These are phyloP conservation scores for Reticulitermes speratus DNA, from an alignment of 1,140 invertebrate species.

Conservation along the genomic window DNA sequence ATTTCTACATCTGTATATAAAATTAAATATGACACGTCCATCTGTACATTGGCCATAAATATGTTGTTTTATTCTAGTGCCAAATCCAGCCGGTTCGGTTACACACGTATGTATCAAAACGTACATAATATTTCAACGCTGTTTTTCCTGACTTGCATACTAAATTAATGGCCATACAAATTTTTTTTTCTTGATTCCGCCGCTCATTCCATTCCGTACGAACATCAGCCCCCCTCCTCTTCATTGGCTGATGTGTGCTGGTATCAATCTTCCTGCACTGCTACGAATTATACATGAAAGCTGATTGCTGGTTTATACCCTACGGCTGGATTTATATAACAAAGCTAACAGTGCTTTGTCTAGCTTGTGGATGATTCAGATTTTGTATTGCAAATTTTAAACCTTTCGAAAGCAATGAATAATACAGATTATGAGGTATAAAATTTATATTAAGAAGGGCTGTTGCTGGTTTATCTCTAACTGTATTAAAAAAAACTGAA, in stretches of 20 bases:
- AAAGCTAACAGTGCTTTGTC: not conserved
- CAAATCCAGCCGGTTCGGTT: too few relatives aligned
- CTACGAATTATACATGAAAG: not conserved
- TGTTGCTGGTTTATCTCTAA: too few relatives aligned
- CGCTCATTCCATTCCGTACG: too few relatives aligned
- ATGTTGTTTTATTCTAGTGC: too few relatives aligned
- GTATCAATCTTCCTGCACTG: not conserved
- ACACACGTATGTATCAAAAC: not conserved
- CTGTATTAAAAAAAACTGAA: too few relatives aligned
- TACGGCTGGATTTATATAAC: not conserved
- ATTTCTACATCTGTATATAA: too few relatives aligned
- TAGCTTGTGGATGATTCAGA: not conserved
- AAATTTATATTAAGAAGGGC: too few relatives aligned
- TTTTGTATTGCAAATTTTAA: not conserved
- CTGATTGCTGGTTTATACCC: not conserved
- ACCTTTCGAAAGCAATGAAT: too few relatives aligned
- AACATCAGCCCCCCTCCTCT: not conserved
- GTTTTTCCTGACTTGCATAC: not conserved
- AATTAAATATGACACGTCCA: too few relatives aligned
- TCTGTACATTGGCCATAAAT: too few relatives aligned
- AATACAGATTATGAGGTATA: too few relatives aligned
- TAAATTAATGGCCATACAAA: not conserved
- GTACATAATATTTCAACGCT: not conserved
- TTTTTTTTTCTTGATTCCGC: not conserved
- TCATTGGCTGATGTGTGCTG: not conserved